phyloP scores from a whole-genome alignment of 2,888 invertebrate genomes.

The Morpho helenor region DNA sequence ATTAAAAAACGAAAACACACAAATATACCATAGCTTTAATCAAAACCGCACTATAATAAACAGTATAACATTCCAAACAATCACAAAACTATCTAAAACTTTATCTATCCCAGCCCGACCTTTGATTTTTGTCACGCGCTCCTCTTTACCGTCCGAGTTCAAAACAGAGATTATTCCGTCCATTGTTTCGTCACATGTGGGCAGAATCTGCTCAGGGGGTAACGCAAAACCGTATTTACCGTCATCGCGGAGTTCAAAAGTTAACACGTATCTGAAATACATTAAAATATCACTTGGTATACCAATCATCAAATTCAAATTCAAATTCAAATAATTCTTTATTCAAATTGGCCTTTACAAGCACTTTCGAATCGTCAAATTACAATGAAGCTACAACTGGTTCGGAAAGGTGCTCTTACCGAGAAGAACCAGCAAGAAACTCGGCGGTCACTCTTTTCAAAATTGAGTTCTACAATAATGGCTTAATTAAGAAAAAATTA shows the following conservation, averaged over 20 bases:
- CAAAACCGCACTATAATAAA: conserved; percentile 46
- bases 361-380: too few relatives aligned
- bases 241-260: conserved; percentile 83
- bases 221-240: conserved; percentile 83
- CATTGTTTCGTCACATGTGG: conserved; percentile 80
- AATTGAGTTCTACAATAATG: too few relatives aligned
- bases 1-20: too few relatives aligned
- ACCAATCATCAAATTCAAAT: not conserved
- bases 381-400: too few relatives aligned
- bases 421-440: too few relatives aligned
- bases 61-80: conserved; percentile 39
- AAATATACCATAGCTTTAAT: conserved; percentile 13
- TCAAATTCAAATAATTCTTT: too few relatives aligned
- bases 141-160: not conserved
- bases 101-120: conserved; percentile 14
- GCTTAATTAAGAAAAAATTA: too few relatives aligned
- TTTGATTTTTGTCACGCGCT: not conserved
- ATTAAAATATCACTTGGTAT: not conserved
- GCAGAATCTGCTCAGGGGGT: conserved; percentile 80
- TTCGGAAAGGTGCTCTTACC: too few relatives aligned
- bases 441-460: too few relatives aligned
- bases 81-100: conserved; percentile 34
- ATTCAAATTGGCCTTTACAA: too few relatives aligned
- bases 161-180: conserved; percentile 64
- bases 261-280: conserved; percentile 73